phyloP scores from a whole-genome alignment of 2,888 invertebrate species.

The Drosophila parthenogenetica region DNA sequence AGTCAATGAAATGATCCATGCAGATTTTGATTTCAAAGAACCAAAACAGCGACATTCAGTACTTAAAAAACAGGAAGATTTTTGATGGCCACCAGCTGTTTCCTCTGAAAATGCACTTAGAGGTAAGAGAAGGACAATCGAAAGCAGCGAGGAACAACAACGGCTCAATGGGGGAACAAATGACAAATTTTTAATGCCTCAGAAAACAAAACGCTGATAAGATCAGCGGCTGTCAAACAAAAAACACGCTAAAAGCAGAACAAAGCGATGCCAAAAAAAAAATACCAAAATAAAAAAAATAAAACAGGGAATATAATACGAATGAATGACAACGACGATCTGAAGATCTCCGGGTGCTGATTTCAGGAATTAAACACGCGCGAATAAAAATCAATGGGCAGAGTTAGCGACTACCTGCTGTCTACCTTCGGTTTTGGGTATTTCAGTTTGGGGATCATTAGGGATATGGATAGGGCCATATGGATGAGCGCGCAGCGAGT shows the following conservation, averaged over 20 bases:
- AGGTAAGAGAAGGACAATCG: constrained; percentile 41
- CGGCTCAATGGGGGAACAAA: constrained; percentile 57
- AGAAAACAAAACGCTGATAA: constrained; percentile 76
- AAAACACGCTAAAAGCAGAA: constrained; percentile 53
- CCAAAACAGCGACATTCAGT: constrained; percentile 17
- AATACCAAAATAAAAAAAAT: constrained; percentile 22
- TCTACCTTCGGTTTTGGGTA: constrained; percentile 18
- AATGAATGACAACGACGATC: constrained; percentile 68
- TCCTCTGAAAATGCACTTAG: constrained; percentile 53
- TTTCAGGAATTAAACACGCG: constrained; percentile 78
- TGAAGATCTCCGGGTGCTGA: constrained; percentile 74
- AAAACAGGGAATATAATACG: constrained; percentile 47
- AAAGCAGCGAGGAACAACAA: constrained; percentile 21
- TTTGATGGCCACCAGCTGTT: constrained; percentile 59
- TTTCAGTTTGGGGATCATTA: constrained; percentile 31
- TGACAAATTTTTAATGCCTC: constrained; percentile 81
- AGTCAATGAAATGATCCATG: constrained; percentile 47
- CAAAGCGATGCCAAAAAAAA: constrained; percentile 62
- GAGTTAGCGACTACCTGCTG: constrained; percentile 55
- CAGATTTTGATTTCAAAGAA: constrained; percentile 24
- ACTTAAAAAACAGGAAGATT: constrained; percentile 24
- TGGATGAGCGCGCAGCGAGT: constrained; percentile 67
- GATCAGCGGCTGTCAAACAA: constrained; percentile 75
- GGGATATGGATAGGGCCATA: constrained; percentile 35
- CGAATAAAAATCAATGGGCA: constrained; percentile 76